A percentile compares a stretch with the other conserved stretches of the same genome.
Evolutionary conservation across 2,797 vertebrate genomes (phyloP).

Genomic region (Cercopithecus neglectus): DNA sequence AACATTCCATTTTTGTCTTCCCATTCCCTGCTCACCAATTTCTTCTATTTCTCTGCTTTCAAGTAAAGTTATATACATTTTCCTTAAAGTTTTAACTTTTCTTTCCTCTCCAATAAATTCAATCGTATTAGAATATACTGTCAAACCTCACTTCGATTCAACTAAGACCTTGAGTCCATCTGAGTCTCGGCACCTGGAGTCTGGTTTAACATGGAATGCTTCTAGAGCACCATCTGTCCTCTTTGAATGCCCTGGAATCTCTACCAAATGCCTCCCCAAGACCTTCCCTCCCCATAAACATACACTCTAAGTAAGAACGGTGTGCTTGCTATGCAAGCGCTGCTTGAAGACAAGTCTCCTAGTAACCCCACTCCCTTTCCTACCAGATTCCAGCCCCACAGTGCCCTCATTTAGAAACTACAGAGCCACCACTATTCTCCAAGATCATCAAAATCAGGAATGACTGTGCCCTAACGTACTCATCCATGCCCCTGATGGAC

Average conservation of each 20-base stretch:
- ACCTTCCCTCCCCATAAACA: not conserved
- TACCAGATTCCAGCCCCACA: not conserved
- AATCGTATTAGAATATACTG: not conserved
- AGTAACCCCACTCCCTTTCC: not conserved
- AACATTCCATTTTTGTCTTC: not conserved
- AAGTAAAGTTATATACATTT: not conserved
- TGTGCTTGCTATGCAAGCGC: not conserved
- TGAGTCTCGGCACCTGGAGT: not conserved
- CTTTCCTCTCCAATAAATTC: not conserved
- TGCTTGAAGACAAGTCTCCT: not conserved
- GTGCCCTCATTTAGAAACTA: not conserved
- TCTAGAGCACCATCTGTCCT: not conserved
- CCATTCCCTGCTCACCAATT: not conserved
- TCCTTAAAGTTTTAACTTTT: not conserved
- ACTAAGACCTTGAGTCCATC: not conserved
- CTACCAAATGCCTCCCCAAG: not conserved
- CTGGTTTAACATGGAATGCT: not conserved
- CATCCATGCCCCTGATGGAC: fast-evolving
- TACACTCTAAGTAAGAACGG: not conserved
- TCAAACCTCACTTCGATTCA: not conserved
- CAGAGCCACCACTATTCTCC: not conserved
- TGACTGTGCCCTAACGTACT: not conserved
- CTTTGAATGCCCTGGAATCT: not conserved
- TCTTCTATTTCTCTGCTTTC: not conserved
- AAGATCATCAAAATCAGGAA: not conserved